Percentiles rank a stretch among this genome's conserved stretches.
Evolutionary conservation across 2,113 vertebrate genomes (phyloP).

Genomic region (Gnathonemus longibarbis): DNA sequence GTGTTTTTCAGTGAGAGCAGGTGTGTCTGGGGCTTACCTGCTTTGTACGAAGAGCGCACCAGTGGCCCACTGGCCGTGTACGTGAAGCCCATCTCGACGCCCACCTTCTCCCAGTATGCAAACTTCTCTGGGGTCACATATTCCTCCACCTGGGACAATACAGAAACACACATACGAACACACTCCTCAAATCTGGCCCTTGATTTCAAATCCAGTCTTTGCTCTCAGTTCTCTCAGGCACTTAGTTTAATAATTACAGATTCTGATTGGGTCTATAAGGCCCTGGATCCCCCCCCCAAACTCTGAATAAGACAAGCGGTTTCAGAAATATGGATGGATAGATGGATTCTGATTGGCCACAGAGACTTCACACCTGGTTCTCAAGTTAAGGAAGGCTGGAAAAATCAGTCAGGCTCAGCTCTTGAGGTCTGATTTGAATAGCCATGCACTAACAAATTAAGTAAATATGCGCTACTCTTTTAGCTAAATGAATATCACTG

Average conservation of each 20-base stretch:
- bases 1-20: not conserved
- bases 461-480: not conserved
- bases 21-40: constrained; percentile 65
- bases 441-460: not conserved
- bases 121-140: constrained; percentile 91
- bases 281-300: too few relatives aligned
- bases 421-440: too few relatives aligned
- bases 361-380: too few relatives aligned
- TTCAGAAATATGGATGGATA: too few relatives aligned
- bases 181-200: not conserved
- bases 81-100: constrained; percentile 83
- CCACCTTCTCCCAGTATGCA: constrained; percentile 87
- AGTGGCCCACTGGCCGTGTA: constrained; percentile 94
- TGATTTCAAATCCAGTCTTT: too few relatives aligned
- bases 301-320: too few relatives aligned
- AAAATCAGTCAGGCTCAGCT: too few relatives aligned
- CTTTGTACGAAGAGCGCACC: constrained; percentile 97
- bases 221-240: too few relatives aligned
- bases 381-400: too few relatives aligned
- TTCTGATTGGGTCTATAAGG: too few relatives aligned
- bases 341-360: too few relatives aligned
- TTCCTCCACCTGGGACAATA: constrained; percentile 77
- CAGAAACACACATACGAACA: not conserved
- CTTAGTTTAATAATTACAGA: too few relatives aligned
- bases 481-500: not conserved